Base-by-base conservation (phyloP, 2,888 invertebrate species). In the Diaperis boleti region DNA sequence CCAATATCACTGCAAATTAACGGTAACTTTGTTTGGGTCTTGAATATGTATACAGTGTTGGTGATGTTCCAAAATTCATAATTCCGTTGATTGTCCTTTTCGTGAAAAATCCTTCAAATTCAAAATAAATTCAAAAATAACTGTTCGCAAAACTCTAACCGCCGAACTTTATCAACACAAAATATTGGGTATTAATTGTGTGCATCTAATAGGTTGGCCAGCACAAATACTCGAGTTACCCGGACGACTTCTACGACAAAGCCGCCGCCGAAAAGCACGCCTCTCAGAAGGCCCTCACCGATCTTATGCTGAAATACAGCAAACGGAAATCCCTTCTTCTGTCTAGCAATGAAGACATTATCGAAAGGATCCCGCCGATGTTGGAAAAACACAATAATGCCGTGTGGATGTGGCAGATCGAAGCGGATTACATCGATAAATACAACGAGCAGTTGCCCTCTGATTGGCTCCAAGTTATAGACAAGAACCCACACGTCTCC, bases 391-490 rank as follows among this genome's bases (percentile, higher is more conserved):
- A 69, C 76, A 72, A 6, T 74, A 78, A 65, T 86, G 86, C 2
- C 60, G 41, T 72, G 5, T 85, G 85, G 78, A 80, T 79, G 29
- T 79, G 81, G 17, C 81, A 84, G 59, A 69, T 87, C 18, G 82
- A 82, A 7, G 74, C 78, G 1, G 82, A 82, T 64, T 87, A 86
- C 72, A 85, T 85, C 59, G 83, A 87, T 63, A 85, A 85, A 63
- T 90, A 86, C 72, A 81, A 84, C 1, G 90, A 91, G 76, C 85
- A 85, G 54, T 80, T 93, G 45, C 92, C 93, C 0, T 82, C 81
- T 7, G 86, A 90, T 76, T 92, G 93, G 90, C 82, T 88, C 73
- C 83, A 86, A 54, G 76, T 89, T 44, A 80, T 89, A 15, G 85
- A 88, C 71, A 82, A 83, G 61, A 85, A 86, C 72, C 83, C 86